Conservation (phyloP, 2,888 invertebrate genomes). For the Oligia strigilis region DNA sequence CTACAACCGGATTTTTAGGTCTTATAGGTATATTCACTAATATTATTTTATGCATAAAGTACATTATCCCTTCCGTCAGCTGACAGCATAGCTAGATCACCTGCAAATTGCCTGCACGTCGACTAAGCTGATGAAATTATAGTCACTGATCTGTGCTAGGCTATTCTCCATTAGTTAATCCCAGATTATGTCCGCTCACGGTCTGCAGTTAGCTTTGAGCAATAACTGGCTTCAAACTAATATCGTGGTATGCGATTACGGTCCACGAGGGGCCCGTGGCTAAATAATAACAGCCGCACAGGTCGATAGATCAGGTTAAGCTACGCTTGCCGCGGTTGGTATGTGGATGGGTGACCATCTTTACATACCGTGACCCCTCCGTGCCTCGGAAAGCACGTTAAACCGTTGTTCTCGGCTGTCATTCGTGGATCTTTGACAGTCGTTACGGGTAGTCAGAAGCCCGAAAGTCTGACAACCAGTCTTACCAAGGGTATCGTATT, state of each 20-base stretch:
- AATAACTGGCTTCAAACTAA: constrained; percentile 24
- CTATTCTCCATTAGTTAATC: constrained; percentile 38
- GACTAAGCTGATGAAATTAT: constrained; percentile 38
- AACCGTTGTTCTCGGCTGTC: too few relatives aligned
- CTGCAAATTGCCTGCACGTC: constrained; percentile 12
- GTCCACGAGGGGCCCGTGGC: too few relatives aligned
- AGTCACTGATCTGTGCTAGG: constrained; percentile 21
- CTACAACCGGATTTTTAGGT: not conserved
- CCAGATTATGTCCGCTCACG: constrained; percentile 20
- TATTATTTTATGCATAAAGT: constrained; percentile 1
- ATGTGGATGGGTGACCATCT: too few relatives aligned
- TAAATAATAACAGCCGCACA: too few relatives aligned
- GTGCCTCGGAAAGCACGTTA: too few relatives aligned
- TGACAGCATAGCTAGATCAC: constrained; percentile 10
- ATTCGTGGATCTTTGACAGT: too few relatives aligned
- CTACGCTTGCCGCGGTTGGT: too few relatives aligned
- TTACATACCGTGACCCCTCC: too few relatives aligned
- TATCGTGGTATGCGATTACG: not conserved
- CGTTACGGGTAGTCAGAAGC: too few relatives aligned
- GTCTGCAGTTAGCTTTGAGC: constrained; percentile 28
- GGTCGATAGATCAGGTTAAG: too few relatives aligned
- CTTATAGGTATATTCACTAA: not conserved
- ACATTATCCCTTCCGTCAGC: not conserved
- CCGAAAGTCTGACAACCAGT: too few relatives aligned
- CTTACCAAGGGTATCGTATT: too few relatives aligned